Evolutionary conservation across 2,888 invertebrate genomes (phyloP).

Genomic region (Pseudococcus longispinus): DNA sequence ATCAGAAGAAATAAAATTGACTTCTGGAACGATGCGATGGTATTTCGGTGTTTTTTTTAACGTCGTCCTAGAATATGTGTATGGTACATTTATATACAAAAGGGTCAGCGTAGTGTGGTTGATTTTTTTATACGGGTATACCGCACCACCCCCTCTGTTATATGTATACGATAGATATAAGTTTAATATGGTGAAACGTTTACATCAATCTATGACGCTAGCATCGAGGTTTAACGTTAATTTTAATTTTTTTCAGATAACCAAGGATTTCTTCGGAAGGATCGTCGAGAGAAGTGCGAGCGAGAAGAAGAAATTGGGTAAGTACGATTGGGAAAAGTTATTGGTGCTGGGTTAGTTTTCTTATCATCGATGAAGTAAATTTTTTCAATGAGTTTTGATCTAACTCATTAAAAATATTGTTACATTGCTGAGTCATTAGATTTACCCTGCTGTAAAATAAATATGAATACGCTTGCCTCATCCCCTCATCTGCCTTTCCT

Average conservation of each 20-base stretch:
- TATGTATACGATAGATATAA: neutral
- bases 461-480: neutral
- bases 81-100: neutral
- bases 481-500: neutral
- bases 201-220: neutral
- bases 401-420: too few relatives aligned
- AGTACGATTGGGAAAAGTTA: neutral
- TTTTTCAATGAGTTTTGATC: too few relatives aligned
- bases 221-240: conserved; percentile 23
- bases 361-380: too few relatives aligned
- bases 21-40: conserved; percentile 37
- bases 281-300: conserved; percentile 59
- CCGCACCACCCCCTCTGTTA: neutral
- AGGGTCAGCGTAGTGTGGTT: conserved; percentile 2
- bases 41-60: conserved; percentile 11
- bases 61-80: neutral
- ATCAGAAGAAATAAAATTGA: conserved; percentile 37
- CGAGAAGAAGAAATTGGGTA: neutral
- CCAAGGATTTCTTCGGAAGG: conserved; percentile 64
- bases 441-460: too few relatives aligned
- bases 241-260: conserved; percentile 62
- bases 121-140: neutral
- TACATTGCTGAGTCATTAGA: too few relatives aligned
- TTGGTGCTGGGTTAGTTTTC: too few relatives aligned
- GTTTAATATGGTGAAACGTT: conserved; percentile 22